Evolutionary conservation across 2,888 invertebrate species (phyloP).

Genomic region (Actias luna): DNA sequence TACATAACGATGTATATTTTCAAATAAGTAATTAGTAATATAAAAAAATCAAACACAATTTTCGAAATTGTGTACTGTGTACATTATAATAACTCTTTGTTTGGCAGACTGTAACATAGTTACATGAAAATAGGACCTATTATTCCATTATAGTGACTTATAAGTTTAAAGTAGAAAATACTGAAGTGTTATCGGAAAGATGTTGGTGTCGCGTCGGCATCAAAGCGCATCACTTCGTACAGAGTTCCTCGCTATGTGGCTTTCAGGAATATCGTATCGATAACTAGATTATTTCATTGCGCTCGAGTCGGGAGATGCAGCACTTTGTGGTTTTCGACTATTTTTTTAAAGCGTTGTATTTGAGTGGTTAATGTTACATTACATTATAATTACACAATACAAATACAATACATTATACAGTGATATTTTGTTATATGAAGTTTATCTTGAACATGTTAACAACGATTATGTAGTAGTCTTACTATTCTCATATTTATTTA

Average conservation of each 20-base stretch:
- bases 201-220: slow-evolving; percentile 45
- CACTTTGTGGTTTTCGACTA: slow-evolving; percentile 27
- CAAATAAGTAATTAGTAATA: too few relatives aligned
- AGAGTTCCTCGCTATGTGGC: slow-evolving; percentile 40
- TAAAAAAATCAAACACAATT: background rate
- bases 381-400: background rate
- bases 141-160: slow-evolving; percentile 59
- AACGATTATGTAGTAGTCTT: background rate
- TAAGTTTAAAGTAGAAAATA: slow-evolving; percentile 62
- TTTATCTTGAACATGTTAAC: background rate
- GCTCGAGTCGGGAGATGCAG: slow-evolving; percentile 10
- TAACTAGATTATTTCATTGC: slow-evolving; percentile 58
- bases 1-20: too few relatives aligned
- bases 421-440: background rate
- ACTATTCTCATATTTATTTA: background rate
- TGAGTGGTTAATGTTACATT: slow-evolving; percentile 24
- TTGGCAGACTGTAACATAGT: slow-evolving; percentile 35
- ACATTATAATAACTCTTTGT: background rate
- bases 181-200: slow-evolving; percentile 64
- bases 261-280: slow-evolving; percentile 47
- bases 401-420: too few relatives aligned
- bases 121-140: slow-evolving; percentile 54
- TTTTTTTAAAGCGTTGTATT: slow-evolving; percentile 24
- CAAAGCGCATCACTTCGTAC: slow-evolving; percentile 59
- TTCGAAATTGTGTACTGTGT: background rate